phyloP scores from a whole-genome alignment of 2,113 vertebrate genomes.

The Baryphthengus martii region DNA sequence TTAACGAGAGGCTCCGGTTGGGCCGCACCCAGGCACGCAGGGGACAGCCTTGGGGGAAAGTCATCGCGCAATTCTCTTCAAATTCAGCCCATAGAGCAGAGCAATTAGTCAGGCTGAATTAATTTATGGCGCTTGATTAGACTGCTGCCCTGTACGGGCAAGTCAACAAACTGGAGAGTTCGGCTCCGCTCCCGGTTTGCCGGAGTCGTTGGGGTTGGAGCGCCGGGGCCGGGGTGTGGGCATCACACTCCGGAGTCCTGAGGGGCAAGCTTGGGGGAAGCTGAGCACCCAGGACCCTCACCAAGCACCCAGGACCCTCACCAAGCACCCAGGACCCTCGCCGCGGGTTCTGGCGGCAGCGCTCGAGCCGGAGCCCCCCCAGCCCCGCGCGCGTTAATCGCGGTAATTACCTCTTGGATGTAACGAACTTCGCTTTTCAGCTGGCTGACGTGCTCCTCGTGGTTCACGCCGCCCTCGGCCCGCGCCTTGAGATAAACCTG shows the following conservation, averaged over 20 bases:
- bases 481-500: conserved; percentile 78
- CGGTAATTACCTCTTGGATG: conserved; percentile 80
- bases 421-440: conserved; percentile 86
- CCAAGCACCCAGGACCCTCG: neutral
- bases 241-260: too few species aligned
- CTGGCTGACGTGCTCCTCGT: conserved; percentile 81
- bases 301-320: neutral
- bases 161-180: neutral
- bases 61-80: conserved; percentile 24
- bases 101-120: conserved; percentile 41
- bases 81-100: conserved; percentile 28
- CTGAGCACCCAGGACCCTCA: too few species aligned
- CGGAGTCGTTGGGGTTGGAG: neutral
- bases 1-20: neutral
- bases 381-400: too few species aligned
- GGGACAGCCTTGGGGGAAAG: conserved; percentile 34
- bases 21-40: neutral
- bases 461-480: conserved; percentile 65
- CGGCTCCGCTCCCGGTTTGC: neutral
- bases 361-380: neutral
- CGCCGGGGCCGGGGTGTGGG: rapidly evolving
- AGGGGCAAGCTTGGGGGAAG: too few species aligned
- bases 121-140: conserved; percentile 28
- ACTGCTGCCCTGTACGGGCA: neutral
- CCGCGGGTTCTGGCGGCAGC: too few species aligned